Conservation (phyloP, 1,140 invertebrate species). For the Leguminivora glycinivorella region DNA sequence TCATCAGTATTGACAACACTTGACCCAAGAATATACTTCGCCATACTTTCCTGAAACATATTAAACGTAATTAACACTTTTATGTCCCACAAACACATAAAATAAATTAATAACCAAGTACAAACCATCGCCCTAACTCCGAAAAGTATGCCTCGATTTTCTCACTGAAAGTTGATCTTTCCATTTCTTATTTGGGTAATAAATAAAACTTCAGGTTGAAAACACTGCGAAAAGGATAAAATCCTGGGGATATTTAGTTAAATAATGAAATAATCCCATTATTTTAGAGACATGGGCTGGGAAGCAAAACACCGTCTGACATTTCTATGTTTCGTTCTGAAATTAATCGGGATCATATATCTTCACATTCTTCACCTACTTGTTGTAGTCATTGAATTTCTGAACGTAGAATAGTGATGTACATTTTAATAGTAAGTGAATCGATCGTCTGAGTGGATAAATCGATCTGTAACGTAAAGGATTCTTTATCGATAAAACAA, state of each 20-base stretch:
- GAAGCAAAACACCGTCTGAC: slow-evolving; percentile 58
- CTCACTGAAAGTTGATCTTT: slow-evolving; percentile 79
- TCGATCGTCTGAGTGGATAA: background rate
- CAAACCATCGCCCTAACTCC: slow-evolving; percentile 84
- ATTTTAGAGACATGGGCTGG: slow-evolving; percentile 46
- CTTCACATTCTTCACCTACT: background rate
- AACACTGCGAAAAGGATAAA: slow-evolving; percentile 33
- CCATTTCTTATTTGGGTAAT: slow-evolving; percentile 46
- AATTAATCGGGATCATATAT: background rate
- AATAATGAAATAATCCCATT: slow-evolving; percentile 47
- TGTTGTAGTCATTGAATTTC: background rate
- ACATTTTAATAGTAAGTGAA: background rate
- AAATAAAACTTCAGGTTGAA: slow-evolving; percentile 34
- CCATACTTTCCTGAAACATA: slow-evolving; percentile 84
- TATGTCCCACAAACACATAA: slow-evolving; percentile 36
- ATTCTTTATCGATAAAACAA: background rate
- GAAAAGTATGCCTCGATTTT: slow-evolving; percentile 84
- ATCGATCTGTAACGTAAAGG: background rate
- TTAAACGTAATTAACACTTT: slow-evolving; percentile 25
- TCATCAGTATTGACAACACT: slow-evolving; percentile 86
- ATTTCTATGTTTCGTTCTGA: slow-evolving; percentile 40
- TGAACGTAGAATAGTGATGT: slow-evolving; percentile 10
- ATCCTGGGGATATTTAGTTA: slow-evolving; percentile 31
- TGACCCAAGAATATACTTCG: slow-evolving; percentile 88
- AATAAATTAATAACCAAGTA: slow-evolving; percentile 42